Percentiles rank a stretch among this genome's conserved stretches.
These are phyloP conservation scores for Polydrusus pterygomalis DNA, from an alignment of 2,888 invertebrate genomes.

Conservation along the genomic window DNA sequence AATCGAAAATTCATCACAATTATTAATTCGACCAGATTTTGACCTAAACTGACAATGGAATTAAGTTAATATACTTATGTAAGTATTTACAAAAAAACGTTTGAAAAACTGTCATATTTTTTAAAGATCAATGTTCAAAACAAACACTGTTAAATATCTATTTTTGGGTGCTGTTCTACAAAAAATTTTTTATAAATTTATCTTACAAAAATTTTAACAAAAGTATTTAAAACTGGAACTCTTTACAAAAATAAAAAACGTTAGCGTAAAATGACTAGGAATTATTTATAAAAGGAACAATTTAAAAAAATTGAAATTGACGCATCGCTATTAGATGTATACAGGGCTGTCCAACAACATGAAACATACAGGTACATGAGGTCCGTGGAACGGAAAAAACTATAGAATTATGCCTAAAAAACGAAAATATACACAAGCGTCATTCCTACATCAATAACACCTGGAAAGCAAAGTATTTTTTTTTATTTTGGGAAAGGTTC, in stretches of 20 bases:
- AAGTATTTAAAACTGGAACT: background rate
- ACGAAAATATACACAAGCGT: too few species aligned
- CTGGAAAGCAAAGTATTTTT: too few species aligned
- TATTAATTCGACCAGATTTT: conserved; percentile 71
- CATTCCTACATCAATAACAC: too few species aligned
- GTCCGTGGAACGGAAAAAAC: too few species aligned
- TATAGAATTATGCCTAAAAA: too few species aligned
- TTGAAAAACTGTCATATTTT: conserved; percentile 1
- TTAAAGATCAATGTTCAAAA: too few species aligned
- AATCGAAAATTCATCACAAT: conserved; percentile 71
- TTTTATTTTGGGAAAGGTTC: too few species aligned
- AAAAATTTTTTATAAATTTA: background rate
- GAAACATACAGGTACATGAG: too few species aligned
- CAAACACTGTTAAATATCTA: too few species aligned
- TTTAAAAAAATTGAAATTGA: background rate
- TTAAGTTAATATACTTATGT: conserved; percentile 14
- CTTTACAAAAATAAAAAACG: background rate
- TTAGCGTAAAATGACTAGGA: background rate
- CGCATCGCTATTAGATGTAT: too few species aligned
- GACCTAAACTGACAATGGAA: conserved; percentile 47
- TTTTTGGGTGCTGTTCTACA: too few species aligned
- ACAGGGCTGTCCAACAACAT: too few species aligned
- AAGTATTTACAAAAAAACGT: conserved; percentile 33
- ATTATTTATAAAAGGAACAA: background rate
- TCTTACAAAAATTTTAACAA: conserved; percentile 41